phyloP scores from a whole-genome alignment of 2,113 vertebrate species.

The Elaphurus davidianus region DNA sequence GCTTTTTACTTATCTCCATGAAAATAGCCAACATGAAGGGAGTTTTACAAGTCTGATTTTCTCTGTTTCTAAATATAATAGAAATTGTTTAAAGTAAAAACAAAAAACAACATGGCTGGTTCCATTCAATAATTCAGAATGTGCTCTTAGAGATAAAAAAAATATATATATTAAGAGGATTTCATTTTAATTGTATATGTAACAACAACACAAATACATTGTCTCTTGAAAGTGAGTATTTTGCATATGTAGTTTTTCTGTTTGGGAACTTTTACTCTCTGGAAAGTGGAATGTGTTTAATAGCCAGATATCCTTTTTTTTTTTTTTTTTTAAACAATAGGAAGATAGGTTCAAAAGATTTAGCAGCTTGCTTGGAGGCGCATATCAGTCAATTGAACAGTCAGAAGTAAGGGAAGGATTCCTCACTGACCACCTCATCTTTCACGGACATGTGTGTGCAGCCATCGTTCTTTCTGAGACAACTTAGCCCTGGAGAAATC shows the following conservation, averaged over 20 bases:
- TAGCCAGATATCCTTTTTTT: background rate
- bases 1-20: background rate
- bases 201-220: background rate
- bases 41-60: background rate
- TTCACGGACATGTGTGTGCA: background rate
- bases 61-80: background rate
- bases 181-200: background rate
- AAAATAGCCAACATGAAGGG: background rate
- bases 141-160: background rate
- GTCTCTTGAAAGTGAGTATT: background rate
- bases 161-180: background rate
- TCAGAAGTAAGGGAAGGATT: background rate
- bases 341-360: background rate
- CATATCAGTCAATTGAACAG: background rate
- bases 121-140: background rate
- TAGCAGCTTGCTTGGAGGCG: background rate
- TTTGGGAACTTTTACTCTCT: background rate
- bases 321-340: background rate
- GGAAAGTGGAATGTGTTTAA: background rate
- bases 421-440: background rate
- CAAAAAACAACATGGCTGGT: background rate
- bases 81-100: background rate
- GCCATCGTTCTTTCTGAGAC: background rate
- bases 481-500: slow-evolving; percentile 10
- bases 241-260: background rate